Percentiles rank a stretch among this genome's conserved stretches.
Conservation (phyloP, 2,113 vertebrate species). For the Sinocyclocheilus grahami region DNA sequence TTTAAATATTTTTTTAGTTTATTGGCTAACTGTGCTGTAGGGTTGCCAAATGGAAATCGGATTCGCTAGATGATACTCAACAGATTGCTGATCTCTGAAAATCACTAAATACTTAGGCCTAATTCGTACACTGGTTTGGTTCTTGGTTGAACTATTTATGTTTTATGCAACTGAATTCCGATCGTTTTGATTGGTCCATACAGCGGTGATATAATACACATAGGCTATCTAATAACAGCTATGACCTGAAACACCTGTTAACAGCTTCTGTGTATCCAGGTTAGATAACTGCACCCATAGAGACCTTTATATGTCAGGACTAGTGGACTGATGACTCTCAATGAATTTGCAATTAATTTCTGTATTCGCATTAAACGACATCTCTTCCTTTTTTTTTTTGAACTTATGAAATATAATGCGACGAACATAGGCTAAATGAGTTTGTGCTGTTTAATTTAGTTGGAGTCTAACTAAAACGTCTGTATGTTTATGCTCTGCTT, state of each 20-base stretch:
- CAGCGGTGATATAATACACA: neutral
- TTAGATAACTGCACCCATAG: neutral
- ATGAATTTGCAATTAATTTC: no score
- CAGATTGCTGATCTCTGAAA: neutral
- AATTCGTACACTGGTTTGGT: neutral
- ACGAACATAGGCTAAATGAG: neutral
- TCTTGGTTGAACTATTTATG: neutral
- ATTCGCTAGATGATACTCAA: neutral
- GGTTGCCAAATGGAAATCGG: neutral
- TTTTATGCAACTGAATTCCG: neutral
- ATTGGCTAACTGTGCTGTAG: neutral
- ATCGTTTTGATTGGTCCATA: neutral
- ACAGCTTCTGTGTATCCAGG: neutral
- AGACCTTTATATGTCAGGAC: neutral
- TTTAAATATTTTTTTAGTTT: neutral
- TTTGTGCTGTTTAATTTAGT: neutral
- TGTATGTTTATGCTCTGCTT: neutral
- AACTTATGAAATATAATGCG: neutral
- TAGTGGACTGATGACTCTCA: neutral
- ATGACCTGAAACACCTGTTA: slow-evolving; percentile 50
- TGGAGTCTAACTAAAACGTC: neutral
- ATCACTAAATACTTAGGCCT: neutral
- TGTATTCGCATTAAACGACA: neutral
- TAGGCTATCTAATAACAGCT: no score
- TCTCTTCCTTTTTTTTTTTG: neutral